Base-by-base conservation (phyloP, 2,888 invertebrate genomes). In the Eupithecia subumbrata region DNA sequence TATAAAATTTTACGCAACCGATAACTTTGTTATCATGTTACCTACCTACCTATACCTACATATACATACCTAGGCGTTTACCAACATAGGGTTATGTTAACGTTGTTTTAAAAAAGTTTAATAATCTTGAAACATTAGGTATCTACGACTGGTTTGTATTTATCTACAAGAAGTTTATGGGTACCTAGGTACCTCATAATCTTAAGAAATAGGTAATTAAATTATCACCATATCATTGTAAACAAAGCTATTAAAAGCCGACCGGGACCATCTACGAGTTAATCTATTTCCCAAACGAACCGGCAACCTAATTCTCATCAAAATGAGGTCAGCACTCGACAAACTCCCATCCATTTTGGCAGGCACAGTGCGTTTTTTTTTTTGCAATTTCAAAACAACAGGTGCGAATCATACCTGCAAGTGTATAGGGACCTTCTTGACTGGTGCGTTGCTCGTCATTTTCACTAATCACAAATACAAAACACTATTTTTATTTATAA, bases 371-470 rank as follows among this genome's bases (percentile, higher is more conserved):
- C 71, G 72, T 73, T 82, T 82, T 84, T 82, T 82, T 84, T 83
- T 79, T 79, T 73, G 84, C 82, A 76, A 80, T 83, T 83, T 84
- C 75, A 78, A 88, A 90, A 90, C 90, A 92, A 92, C 92, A 92
- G 90, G 90, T 92, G 88, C 76, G 37, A 79, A 71, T 68, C 16
- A 96, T 93, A 98, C 97, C 97, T 98, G 98, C 88, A 98, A 95
- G 94, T 99, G 98, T 90, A 99, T 98, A 77, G 98, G 98, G 78
- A 98, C 98, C 95, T 99, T 98, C 94, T 98, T 98, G 83, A 98
- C 98, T 81, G 98, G 98, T 82, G 98, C 97, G 89, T 85, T 91
- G 79, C 88, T 71, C 52, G 72, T 85, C 97, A 97, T 97, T 90
- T 92, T 94, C 82, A 87, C 86, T 79, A 48, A 88, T 87, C 89